A percentile compares a stretch with the other conserved stretches of the same genome.
These are phyloP conservation scores for Allobates femoralis DNA, from an alignment of 2,797 vertebrate genomes.

Conservation along the genomic window DNA sequence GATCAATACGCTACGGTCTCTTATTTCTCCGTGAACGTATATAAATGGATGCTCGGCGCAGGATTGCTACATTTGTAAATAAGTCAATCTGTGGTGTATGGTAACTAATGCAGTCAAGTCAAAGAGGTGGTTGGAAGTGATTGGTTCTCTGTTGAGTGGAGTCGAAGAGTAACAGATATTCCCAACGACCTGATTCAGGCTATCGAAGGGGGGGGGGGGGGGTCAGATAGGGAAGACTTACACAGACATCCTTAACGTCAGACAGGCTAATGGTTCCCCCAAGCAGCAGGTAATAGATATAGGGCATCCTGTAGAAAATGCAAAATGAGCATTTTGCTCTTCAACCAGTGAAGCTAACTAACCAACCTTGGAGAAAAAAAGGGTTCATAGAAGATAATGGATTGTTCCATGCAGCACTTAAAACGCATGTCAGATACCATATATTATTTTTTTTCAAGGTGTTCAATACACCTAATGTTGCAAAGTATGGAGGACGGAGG, in stretches of 20 bases:
- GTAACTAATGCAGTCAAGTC: not conserved
- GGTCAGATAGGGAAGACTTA: not conserved
- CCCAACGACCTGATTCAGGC: not conserved
- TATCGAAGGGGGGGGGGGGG: too few relatives aligned
- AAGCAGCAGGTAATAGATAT: not conserved
- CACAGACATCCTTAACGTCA: not conserved
- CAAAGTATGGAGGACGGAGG: not conserved
- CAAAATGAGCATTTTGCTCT: not conserved
- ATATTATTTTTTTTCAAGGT: not conserved
- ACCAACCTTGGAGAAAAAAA: not conserved
- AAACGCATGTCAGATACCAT: not conserved
- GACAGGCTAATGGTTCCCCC: not conserved
- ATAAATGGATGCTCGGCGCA: not conserved
- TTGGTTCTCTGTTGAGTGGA: not conserved
- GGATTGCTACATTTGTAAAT: not conserved
- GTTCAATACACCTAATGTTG: not conserved
- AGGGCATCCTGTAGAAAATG: not conserved
- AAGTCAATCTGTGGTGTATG: not conserved
- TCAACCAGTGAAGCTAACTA: not conserved
- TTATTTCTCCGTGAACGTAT: not conserved
- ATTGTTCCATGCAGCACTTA: not conserved
- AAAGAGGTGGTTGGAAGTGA: not conserved
- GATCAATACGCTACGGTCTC: slow-evolving; percentile 25
- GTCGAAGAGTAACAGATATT: not conserved
- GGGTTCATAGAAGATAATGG: not conserved